Evolutionary conservation across 2,113 vertebrate genomes (phyloP).

Genomic region (Panthera tigris): DNA sequence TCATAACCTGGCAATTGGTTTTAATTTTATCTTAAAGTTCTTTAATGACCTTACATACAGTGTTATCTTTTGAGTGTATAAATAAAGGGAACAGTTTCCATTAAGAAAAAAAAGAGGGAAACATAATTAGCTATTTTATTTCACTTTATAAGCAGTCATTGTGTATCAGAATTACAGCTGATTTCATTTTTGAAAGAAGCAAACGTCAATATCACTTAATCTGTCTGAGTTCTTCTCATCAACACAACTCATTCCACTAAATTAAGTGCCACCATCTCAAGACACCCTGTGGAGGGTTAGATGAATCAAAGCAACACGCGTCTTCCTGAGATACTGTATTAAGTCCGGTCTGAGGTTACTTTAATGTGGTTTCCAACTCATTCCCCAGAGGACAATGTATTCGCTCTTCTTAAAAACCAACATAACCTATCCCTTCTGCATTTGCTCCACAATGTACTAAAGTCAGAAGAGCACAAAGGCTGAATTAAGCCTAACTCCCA

Average conservation of each 20-base stretch:
- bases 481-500: slow-evolving; percentile 70
- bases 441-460: slow-evolving; percentile 73
- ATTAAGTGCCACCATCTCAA: slow-evolving; percentile 73
- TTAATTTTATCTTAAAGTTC: slow-evolving; percentile 29
- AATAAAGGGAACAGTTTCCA: not conserved
- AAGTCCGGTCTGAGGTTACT: slow-evolving; percentile 34
- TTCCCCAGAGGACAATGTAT: slow-evolving; percentile 60
- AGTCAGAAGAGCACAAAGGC: slow-evolving; percentile 68
- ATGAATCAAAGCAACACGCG: slow-evolving; percentile 53
- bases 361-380: slow-evolving; percentile 63
- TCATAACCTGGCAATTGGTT: not conserved
- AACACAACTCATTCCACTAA: slow-evolving; percentile 71
- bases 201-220: slow-evolving; percentile 47
- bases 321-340: slow-evolving; percentile 49
- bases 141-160: slow-evolving; percentile 31
- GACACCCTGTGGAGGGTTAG: slow-evolving; percentile 28
- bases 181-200: slow-evolving; percentile 63
- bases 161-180: slow-evolving; percentile 58
- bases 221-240: slow-evolving; percentile 75
- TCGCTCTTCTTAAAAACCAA: slow-evolving; percentile 68
- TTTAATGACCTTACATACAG: slow-evolving; percentile 18
- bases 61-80: not conserved
- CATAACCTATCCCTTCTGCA: slow-evolving; percentile 51
- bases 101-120: slow-evolving; percentile 39
- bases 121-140: slow-evolving; percentile 54